phyloP scores from a whole-genome alignment of 2,797 vertebrate species.

The Lindbergichthys nudifrons region DNA sequence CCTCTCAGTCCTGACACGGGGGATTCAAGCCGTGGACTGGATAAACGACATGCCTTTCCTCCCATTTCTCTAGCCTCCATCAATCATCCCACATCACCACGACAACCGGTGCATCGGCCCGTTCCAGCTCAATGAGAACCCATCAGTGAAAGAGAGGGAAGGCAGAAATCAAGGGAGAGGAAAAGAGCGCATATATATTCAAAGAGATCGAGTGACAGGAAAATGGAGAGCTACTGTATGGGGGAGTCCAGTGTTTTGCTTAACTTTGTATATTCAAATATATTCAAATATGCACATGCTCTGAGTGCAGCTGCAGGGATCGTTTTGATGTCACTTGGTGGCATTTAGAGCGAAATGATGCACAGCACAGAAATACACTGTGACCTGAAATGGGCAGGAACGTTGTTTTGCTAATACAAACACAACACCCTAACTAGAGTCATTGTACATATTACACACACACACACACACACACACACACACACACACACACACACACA shows the following conservation, averaged over 20 bases:
- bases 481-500: slow-evolving; percentile 33
- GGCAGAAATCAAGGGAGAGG: slow-evolving; percentile 13
- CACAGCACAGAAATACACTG: slow-evolving; percentile 15
- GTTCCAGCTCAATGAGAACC: slow-evolving; percentile 57
- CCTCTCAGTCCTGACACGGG: slow-evolving; percentile 44
- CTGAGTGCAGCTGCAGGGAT: slow-evolving; percentile 36
- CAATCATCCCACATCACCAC: slow-evolving; percentile 58
- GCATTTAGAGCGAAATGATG: slow-evolving; percentile 24
- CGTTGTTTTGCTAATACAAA: slow-evolving; percentile 28
- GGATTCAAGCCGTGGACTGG: slow-evolving; percentile 51
- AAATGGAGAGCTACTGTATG: not conserved
- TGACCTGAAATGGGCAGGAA: slow-evolving; percentile 14
- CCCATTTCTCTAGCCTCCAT: slow-evolving; percentile 54
- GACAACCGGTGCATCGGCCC: slow-evolving; percentile 35
- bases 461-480: slow-evolving; percentile 19
- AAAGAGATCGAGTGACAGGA: slow-evolving; percentile 8
- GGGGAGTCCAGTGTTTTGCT: slow-evolving; percentile 44
- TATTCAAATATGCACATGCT: slow-evolving; percentile 44
- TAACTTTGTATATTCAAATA: slow-evolving; percentile 73
- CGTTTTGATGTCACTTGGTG: slow-evolving; percentile 37
- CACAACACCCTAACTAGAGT: not conserved
- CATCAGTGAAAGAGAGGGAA: slow-evolving; percentile 38
- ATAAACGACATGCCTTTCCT: slow-evolving; percentile 59
- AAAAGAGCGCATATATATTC: slow-evolving; percentile 3
- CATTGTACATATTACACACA: slow-evolving; percentile 1